Evolutionary conservation across 2,797 vertebrate genomes (phyloP).

Genomic region (Protosalanx chinensis): DNA sequence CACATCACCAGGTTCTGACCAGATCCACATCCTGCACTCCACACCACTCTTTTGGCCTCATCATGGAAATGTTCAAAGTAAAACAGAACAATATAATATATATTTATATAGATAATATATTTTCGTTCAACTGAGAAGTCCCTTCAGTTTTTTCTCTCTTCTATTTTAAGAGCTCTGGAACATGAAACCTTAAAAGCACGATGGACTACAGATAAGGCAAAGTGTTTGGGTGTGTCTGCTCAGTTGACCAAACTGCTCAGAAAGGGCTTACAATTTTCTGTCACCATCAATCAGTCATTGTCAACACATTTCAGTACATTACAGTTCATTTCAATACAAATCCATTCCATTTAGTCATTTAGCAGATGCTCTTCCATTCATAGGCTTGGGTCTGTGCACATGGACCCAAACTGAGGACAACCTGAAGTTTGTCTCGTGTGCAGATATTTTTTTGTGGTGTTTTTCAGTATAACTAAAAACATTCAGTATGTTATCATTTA

Average conservation of each 20-base stretch:
- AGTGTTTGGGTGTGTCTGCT: conserved; percentile 73
- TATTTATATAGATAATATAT: conserved; percentile 17
- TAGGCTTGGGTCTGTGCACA: conserved; percentile 28
- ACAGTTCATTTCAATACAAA: conserved; percentile 39
- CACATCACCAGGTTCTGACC: too few species aligned
- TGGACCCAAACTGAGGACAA: conserved; percentile 46
- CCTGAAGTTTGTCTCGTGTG: conserved; percentile 28
- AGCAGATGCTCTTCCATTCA: conserved; percentile 30
- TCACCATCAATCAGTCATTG: conserved; percentile 55
- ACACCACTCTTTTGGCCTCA: conserved; percentile 46
- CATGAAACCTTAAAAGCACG: conserved; percentile 69
- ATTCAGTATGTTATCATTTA: conserved; percentile 62
- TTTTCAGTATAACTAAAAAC: conserved; percentile 52
- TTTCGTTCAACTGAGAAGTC: conserved; percentile 52
- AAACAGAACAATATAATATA: conserved; percentile 17
- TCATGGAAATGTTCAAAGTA: conserved; percentile 36
- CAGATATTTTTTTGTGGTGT: conserved; percentile 40
- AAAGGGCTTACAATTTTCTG: conserved; percentile 64
- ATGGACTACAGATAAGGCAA: conserved; percentile 76
- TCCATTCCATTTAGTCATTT: conserved; percentile 22
- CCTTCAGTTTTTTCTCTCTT: conserved; percentile 14
- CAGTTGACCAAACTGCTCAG: conserved; percentile 68
- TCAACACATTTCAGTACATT: conserved; percentile 39
- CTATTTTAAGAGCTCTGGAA: conserved; percentile 56
- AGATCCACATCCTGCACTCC: conserved; percentile 15